A percentile compares a stretch with the other conserved stretches of the same genome.
Evolutionary conservation across 2,113 vertebrate species (phyloP).

Genomic region (Pomatostomus ruficeps): DNA sequence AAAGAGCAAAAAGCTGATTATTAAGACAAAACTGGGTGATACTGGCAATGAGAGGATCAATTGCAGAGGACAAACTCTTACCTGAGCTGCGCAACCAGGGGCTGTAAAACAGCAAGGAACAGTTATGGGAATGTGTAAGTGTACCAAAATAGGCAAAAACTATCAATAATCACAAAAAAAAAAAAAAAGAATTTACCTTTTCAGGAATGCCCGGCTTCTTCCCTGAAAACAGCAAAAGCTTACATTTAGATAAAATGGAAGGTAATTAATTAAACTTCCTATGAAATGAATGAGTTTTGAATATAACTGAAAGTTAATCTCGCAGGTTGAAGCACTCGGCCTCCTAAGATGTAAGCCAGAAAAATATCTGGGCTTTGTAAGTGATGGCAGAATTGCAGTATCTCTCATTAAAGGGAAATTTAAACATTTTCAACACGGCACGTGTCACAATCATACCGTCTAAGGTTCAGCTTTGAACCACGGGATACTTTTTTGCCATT

Average conservation of each 20-base stretch:
- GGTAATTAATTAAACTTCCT: not conserved
- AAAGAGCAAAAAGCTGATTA: not conserved
- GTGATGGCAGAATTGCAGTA: not conserved
- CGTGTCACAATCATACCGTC: not conserved
- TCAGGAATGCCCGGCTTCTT: conserved; percentile 64
- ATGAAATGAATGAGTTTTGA: not conserved
- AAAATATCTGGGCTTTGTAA: not conserved
- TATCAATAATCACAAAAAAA: not conserved
- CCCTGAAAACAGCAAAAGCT: conserved; percentile 47
- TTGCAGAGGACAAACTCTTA: conserved; percentile 30
- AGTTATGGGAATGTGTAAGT: not conserved
- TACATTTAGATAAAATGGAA: not conserved
- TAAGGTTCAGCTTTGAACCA: not conserved
- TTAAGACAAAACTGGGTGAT: not conserved
- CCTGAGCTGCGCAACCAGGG: conserved; percentile 56
- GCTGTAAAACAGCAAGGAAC: conserved; percentile 60
- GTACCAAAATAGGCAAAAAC: not conserved
- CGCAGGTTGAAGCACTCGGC: not conserved
- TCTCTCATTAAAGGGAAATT: not conserved
- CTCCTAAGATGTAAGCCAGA: not conserved
- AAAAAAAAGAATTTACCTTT: conserved; percentile 68
- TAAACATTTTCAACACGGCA: not conserved
- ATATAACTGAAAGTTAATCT: not conserved
- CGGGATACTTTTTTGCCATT: not conserved
- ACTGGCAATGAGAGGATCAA: not conserved